Percentiles rank a stretch among this genome's conserved stretches.
Conservation (phyloP, 2,797 vertebrate genomes). For the Adelosebastes latens region DNA sequence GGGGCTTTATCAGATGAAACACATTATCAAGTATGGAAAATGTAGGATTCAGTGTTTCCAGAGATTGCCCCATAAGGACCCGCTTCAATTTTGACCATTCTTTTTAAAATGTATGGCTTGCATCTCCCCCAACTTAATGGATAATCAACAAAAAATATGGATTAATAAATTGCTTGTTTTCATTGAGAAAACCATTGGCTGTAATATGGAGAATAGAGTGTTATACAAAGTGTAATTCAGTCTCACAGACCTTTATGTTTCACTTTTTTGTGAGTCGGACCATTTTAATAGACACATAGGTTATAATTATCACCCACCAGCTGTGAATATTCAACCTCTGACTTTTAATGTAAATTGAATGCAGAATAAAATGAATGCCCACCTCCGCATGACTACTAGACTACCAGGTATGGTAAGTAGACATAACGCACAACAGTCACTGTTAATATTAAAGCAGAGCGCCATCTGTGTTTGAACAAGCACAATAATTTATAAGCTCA, state of each 20-base stretch:
- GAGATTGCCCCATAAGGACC: neutral
- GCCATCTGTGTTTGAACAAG: conserved; percentile 12
- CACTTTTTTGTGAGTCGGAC: neutral
- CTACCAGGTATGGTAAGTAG: neutral
- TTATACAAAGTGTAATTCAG: neutral
- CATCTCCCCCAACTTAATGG: neutral
- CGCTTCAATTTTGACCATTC: neutral
- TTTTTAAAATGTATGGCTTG: neutral
- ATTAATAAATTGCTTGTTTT: neutral
- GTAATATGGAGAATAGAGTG: neutral
- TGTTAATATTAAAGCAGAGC: conserved; percentile 2
- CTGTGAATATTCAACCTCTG: conserved; percentile 8
- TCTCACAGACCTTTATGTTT: conserved; percentile 14
- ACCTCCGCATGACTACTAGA: neutral
- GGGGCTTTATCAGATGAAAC: neutral
- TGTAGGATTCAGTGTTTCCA: no score
- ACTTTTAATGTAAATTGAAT: conserved; percentile 7
- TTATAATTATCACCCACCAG: conserved; percentile 32
- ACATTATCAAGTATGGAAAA: no score
- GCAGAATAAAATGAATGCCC: neutral
- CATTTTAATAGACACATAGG: neutral
- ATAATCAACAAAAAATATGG: neutral
- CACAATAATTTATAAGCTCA: conserved; percentile 20
- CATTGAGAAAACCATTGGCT: neutral
- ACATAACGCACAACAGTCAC: neutral